Conservation (phyloP, 1,140 invertebrate genomes). For the Aphidius ervi region DNA sequence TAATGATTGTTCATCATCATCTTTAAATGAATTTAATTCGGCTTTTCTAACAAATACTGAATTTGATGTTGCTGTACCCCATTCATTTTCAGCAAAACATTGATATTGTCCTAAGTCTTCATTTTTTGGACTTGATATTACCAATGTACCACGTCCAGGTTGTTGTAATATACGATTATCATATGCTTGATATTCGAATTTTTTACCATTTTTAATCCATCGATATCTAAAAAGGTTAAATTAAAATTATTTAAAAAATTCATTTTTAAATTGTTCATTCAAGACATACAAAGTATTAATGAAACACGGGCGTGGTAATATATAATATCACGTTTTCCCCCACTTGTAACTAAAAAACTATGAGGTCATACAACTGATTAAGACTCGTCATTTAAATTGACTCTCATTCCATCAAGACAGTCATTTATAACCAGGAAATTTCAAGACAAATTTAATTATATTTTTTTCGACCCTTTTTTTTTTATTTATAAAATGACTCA, state of each 20-base stretch:
- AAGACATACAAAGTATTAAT: neutral
- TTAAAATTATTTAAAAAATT: too few relatives aligned
- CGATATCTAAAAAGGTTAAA: conserved; percentile 77
- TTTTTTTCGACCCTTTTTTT: too few relatives aligned
- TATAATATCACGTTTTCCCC: conserved; percentile 31
- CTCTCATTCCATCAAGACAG: conserved; percentile 4
- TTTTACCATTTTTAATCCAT: conserved; percentile 95
- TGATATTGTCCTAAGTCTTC: conserved; percentile 96
- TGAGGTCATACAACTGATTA: conserved; percentile 54
- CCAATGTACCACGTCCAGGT: conserved; percentile 84
- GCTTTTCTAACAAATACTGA: conserved; percentile 93
- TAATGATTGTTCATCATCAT: conserved; percentile 61
- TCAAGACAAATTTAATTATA: too few relatives aligned
- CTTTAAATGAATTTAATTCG: conserved; percentile 88
- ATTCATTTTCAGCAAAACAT: conserved; percentile 93
- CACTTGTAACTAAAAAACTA: conserved; percentile 22
- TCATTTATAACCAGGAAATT: neutral
- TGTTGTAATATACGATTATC: conserved; percentile 91
- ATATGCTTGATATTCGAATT: conserved; percentile 85
- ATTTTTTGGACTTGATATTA: conserved; percentile 81
- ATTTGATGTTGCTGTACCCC: conserved; percentile 91
- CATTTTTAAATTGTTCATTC: too few relatives aligned
- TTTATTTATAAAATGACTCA: too few relatives aligned
- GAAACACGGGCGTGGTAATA: conserved; percentile 37
- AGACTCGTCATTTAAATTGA: too few relatives aligned